These are phyloP conservation scores for Brienomyrus longianalis DNA, from an alignment of 2,113 vertebrate species.

Conservation along the genomic window DNA sequence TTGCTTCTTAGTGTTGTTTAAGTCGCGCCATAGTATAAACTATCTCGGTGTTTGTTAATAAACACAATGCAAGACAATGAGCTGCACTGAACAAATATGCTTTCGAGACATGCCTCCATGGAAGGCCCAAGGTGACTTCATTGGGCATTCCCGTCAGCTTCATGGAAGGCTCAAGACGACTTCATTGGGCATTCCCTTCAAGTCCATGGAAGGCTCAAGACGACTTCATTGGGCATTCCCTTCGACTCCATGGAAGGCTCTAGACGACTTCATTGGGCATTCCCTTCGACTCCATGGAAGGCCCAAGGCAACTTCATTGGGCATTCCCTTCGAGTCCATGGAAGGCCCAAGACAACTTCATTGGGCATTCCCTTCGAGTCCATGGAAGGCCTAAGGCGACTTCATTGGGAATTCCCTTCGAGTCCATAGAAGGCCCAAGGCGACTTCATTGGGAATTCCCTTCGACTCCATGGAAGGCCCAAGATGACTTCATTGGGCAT, in stretches of 20 bases:
- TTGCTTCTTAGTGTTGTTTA: constrained; percentile 95
- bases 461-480: neutral
- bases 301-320: neutral
- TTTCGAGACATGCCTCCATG: constrained; percentile 71
- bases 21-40: constrained; percentile 97
- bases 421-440: constrained; percentile 3
- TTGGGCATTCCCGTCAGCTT: too few relatives aligned
- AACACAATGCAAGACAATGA: constrained; percentile 86
- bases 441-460: neutral
- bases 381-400: neutral
- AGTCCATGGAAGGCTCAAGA: too few relatives aligned
- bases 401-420: neutral
- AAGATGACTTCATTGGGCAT: neutral
- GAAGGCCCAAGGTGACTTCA: too few relatives aligned
- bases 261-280: neutral
- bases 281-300: neutral
- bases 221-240: too few relatives aligned
- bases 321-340: neutral
- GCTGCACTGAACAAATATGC: constrained; percentile 86
- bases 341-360: neutral
- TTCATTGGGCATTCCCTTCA: too few relatives aligned
- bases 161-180: too few relatives aligned
- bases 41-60: constrained; percentile 92
- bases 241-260: neutral
- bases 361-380: too few relatives aligned